Evolutionary conservation across 2,888 invertebrate species (phyloP).

Genomic region (Phaonia tiefii): DNA sequence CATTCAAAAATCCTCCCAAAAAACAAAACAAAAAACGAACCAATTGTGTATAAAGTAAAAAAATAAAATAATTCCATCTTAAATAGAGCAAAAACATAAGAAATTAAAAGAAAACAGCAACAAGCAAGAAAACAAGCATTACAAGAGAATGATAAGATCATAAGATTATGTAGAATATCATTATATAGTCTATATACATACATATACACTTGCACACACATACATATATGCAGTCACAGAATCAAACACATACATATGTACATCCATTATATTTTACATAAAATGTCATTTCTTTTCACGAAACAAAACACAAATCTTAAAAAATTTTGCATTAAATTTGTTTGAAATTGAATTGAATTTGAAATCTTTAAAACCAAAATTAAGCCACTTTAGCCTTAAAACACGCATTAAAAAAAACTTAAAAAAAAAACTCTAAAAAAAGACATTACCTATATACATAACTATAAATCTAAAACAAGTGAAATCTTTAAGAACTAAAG

Average conservation of each 20-base stretch:
- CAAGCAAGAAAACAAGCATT: conserved; percentile 26
- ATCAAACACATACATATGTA: conserved; percentile 22
- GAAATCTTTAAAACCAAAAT: conserved; percentile 22
- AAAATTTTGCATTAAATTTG: conserved; percentile 26
- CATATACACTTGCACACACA: conserved; percentile 1
- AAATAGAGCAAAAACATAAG: conserved; percentile 61
- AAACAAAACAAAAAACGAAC: conserved; percentile 47
- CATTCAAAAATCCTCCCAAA: conserved; percentile 41
- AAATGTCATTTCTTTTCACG: conserved; percentile 22
- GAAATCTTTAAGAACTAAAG: conserved; percentile 23
- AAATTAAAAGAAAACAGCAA: conserved; percentile 55
- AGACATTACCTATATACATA: not conserved
- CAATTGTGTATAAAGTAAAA: conserved; percentile 67
- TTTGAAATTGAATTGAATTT: conserved; percentile 17
- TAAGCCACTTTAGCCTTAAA: conserved; percentile 58
- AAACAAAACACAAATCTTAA: conserved; percentile 22
- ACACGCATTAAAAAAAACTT: conserved; percentile 47
- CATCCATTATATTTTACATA: conserved; percentile 13
- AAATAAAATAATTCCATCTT: conserved; percentile 28
- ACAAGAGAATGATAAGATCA: conserved; percentile 36
- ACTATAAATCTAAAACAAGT: conserved; percentile 21
- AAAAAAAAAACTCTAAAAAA: conserved; percentile 20
- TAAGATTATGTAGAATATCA: conserved; percentile 8
- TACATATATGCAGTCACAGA: not conserved
- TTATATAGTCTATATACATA: conserved; percentile 6